These are phyloP conservation scores for Leptinotarsa texana DNA, from an alignment of 1,140 invertebrate species.

Conservation along the genomic window DNA sequence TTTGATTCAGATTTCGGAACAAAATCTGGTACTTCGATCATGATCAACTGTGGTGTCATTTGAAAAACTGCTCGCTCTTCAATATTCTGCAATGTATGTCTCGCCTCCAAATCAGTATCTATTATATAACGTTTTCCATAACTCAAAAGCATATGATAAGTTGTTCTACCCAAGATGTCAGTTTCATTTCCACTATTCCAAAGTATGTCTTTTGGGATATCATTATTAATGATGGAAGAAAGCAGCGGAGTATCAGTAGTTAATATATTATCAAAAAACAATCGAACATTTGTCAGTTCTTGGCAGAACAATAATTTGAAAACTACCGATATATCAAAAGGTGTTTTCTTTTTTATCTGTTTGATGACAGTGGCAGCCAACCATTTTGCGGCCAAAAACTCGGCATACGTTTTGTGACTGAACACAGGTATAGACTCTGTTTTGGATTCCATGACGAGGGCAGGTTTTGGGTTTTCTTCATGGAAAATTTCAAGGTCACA, in stretches of 20 bases:
- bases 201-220: not conserved
- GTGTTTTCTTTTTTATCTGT: slow-evolving; percentile 4
- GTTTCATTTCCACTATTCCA: not conserved
- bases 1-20: no score
- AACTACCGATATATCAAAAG: not conserved
- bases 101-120: not conserved
- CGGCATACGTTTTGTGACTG: slow-evolving; percentile 20
- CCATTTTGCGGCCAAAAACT: slow-evolving; percentile 16
- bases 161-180: not conserved
- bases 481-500: slow-evolving; percentile 8
- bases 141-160: not conserved
- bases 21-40: no score
- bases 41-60: no score
- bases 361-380: not conserved
- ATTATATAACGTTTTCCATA: not conserved
- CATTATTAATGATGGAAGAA: not conserved
- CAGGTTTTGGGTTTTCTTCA: not conserved
- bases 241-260: not conserved
- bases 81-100: not conserved
- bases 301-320: not conserved
- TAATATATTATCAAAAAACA: slow-evolving; percentile 11
- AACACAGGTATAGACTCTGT: not conserved
- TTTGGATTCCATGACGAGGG: not conserved
- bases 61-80: not conserved
- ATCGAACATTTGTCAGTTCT: not conserved